Conservation (phyloP, 2,797 vertebrate genomes). For the Yasuhikotakia modesta region DNA sequence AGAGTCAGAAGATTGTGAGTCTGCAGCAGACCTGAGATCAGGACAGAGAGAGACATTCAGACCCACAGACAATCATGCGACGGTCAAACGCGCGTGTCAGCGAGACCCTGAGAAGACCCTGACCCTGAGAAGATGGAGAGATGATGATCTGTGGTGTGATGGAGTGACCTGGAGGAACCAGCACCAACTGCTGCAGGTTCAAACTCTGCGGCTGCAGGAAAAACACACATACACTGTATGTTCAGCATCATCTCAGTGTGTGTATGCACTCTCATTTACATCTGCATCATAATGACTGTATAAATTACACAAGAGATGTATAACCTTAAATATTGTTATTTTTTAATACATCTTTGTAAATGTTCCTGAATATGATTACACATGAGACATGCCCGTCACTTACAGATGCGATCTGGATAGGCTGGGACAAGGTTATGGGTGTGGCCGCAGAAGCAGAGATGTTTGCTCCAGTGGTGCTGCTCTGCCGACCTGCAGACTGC, state of each 20-base stretch:
- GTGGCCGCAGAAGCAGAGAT: conserved; percentile 87
- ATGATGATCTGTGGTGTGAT: conserved; percentile 83
- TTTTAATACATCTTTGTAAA: too few relatives aligned
- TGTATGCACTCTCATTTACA: too few relatives aligned
- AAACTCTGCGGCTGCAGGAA: conserved; percentile 83
- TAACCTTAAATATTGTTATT: too few relatives aligned
- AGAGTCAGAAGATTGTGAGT: conserved; percentile 87
- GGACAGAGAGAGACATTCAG: not conserved
- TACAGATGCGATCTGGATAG: conserved; percentile 84
- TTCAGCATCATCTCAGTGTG: too few relatives aligned
- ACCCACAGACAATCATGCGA: not conserved
- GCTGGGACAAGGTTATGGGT: conserved; percentile 86
- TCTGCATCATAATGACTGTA: too few relatives aligned
- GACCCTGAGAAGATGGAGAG: conserved; percentile 86
- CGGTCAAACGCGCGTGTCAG: not conserved
- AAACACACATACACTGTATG: not conserved
- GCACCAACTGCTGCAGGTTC: conserved; percentile 87
- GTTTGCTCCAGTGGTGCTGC: conserved; percentile 82
- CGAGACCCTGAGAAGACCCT: conserved; percentile 79
- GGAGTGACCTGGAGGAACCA: conserved; percentile 80
- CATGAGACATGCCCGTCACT: conserved; percentile 15
- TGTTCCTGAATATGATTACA: too few relatives aligned
- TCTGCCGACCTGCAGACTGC: conserved; percentile 84
- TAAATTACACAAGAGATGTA: too few relatives aligned
- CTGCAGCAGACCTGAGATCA: conserved; percentile 81